Conservation (phyloP, 2,797 vertebrate species). For the Eulemur mongoz region DNA sequence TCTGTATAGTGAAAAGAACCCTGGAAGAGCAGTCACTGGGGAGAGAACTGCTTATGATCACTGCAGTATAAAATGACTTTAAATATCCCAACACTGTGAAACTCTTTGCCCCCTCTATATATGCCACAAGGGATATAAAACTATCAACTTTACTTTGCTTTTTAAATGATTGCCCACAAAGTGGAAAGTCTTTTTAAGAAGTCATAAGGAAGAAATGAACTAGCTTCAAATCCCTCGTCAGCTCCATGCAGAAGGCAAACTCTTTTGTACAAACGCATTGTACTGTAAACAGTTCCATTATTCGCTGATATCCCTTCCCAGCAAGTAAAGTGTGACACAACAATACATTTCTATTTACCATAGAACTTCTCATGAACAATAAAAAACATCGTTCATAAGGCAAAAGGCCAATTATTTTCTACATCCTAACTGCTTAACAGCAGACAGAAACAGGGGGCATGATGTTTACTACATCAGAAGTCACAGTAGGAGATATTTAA, state of each 20-base stretch:
- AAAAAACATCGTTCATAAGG: not conserved
- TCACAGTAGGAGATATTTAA: not conserved
- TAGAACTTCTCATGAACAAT: conserved; percentile 21
- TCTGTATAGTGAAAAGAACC: not conserved
- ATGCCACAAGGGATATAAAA: not conserved
- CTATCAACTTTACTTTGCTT: conserved; percentile 46
- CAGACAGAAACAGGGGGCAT: not conserved
- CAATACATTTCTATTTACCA: not conserved
- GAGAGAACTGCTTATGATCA: conserved; percentile 38
- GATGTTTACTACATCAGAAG: not conserved
- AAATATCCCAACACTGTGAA: conserved; percentile 40
- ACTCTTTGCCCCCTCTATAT: not conserved
- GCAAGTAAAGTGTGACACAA: not conserved
- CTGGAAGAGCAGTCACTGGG: not conserved
- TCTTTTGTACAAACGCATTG: conserved; percentile 45
- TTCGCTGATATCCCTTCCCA: not conserved
- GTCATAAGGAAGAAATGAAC: conserved; percentile 17
- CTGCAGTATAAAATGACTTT: conserved; percentile 27
- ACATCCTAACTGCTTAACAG: not conserved
- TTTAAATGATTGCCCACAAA: conserved; percentile 51
- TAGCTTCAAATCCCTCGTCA: conserved; percentile 27
- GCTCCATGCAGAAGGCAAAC: conserved; percentile 4
- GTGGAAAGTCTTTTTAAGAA: conserved; percentile 42
- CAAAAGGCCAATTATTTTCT: conserved; percentile 47
- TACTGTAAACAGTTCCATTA: conserved; percentile 28